Evolutionary conservation across 2,888 invertebrate genomes (phyloP).

Genomic region (Rotaria magnacalcarata): DNA sequence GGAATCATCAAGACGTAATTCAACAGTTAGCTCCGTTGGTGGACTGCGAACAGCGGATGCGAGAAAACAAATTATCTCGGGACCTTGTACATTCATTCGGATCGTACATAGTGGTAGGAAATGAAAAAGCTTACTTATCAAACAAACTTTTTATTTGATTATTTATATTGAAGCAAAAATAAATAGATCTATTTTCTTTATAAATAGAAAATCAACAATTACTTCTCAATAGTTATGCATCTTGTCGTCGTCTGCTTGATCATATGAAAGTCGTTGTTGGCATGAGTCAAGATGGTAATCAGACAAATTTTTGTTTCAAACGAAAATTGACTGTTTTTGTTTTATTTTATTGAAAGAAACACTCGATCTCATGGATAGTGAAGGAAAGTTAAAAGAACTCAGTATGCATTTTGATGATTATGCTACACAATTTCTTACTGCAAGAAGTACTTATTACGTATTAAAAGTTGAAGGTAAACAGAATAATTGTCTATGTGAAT

Average conservation of each 20-base stretch:
- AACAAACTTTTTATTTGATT: background rate
- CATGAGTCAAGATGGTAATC: background rate
- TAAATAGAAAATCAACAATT: slow-evolving; percentile 10
- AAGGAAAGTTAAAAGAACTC: slow-evolving; percentile 21
- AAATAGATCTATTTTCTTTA: background rate
- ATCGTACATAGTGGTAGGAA: background rate
- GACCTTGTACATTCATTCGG: background rate
- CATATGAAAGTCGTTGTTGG: background rate
- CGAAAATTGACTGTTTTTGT: background rate
- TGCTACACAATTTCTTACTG: slow-evolving; percentile 13
- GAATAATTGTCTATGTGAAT: background rate
- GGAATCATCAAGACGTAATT: slow-evolving; percentile 25
- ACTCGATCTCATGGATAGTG: background rate
- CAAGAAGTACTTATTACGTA: slow-evolving; percentile 23
- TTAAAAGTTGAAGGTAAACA: background rate
- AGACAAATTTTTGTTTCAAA: background rate
- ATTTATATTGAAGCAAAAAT: no score
- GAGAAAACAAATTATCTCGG: background rate
- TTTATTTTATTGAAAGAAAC: background rate
- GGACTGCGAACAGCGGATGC: background rate
- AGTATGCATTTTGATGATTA: slow-evolving; percentile 1
- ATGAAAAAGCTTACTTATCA: background rate
- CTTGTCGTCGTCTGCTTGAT: slow-evolving; percentile 13
- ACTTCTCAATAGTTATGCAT: slow-evolving; percentile 15
- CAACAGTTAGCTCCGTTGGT: background rate